Percentiles rank a stretch among this genome's conserved stretches.
Evolutionary conservation across 1,140 invertebrate species (phyloP).

Genomic region (Drosophila pseudoobscura): DNA sequence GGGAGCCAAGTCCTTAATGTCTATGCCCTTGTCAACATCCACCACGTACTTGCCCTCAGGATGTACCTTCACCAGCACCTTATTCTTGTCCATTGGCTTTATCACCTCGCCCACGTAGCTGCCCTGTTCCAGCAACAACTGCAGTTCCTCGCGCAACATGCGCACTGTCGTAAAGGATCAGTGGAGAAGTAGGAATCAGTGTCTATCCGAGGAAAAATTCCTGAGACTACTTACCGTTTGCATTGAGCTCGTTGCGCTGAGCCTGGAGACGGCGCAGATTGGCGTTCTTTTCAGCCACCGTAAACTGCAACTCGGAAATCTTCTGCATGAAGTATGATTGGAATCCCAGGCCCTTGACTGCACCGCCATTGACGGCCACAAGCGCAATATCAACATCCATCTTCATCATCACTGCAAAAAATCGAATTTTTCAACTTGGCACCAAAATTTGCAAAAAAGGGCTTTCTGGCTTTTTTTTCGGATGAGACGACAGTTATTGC

Average conservation of each 20-base stretch:
- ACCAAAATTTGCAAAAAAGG: too few species aligned
- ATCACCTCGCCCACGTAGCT: constrained; percentile 99
- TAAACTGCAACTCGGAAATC: constrained; percentile 97
- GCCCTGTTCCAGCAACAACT: constrained; percentile 98
- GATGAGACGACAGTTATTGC: too few species aligned
- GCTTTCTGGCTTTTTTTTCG: too few species aligned
- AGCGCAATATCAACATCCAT: too few species aligned
- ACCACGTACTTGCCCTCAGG: constrained; percentile 99
- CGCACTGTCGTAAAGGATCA: constrained; percentile 87
- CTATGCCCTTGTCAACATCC: constrained; percentile 99
- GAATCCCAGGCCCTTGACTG: constrained; percentile 90
- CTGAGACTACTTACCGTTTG: constrained; percentile 90
- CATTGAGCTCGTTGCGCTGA: constrained; percentile 99
- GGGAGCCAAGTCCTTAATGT: constrained; percentile 98
- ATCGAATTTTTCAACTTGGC: too few species aligned
- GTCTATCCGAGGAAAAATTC: too few species aligned
- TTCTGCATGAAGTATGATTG: constrained; percentile 97
- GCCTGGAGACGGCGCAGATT: constrained; percentile 98
- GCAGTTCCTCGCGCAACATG: constrained; percentile 98
- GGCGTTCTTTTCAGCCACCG: constrained; percentile 98
- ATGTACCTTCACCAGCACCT: constrained; percentile 99
- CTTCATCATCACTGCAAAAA: too few species aligned
- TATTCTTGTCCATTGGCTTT: constrained; percentile 99
- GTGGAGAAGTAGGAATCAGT: constrained; percentile 30
- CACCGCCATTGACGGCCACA: too few species aligned